These are phyloP conservation scores for Rhimphoctona megacephalus DNA, from an alignment of 2,888 invertebrate genomes.

Conservation along the genomic window DNA sequence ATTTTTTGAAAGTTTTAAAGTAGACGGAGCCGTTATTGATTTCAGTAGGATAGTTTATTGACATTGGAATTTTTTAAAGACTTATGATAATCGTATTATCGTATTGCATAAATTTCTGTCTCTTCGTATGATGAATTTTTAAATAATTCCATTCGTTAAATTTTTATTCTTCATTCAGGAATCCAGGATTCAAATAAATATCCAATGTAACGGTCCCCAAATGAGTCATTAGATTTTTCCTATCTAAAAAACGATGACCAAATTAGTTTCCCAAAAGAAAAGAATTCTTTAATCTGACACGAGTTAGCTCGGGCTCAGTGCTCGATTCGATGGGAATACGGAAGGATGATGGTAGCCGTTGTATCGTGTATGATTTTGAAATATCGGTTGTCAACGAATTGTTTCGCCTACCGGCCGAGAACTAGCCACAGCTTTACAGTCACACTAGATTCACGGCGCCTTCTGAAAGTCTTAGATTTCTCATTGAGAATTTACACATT, in stretches of 20 bases:
- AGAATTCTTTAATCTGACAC: background rate
- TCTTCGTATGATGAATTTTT: background rate
- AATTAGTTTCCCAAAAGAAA: background rate
- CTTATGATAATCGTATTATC: too few relatives aligned
- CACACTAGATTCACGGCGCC: too few relatives aligned
- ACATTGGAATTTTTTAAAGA: too few relatives aligned
- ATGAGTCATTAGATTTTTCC: background rate
- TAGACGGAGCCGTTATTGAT: too few relatives aligned
- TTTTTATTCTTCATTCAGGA: background rate
- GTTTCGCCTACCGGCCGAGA: background rate
- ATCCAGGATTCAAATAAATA: background rate
- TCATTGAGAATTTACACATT: background rate
- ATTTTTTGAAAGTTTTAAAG: too few relatives aligned
- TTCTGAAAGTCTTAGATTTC: too few relatives aligned
- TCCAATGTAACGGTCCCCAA: background rate
- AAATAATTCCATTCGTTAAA: background rate
- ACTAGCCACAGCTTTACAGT: background rate
- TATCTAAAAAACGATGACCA: background rate
- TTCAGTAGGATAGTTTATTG: too few relatives aligned
- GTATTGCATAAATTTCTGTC: too few relatives aligned
- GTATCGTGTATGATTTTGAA: too few relatives aligned
- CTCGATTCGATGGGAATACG: background rate
- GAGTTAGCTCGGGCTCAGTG: background rate
- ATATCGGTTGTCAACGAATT: too few relatives aligned
- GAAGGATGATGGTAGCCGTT: too few relatives aligned